Percentiles rank a stretch among this genome's conserved stretches.
These are phyloP conservation scores for Sebastiscus tertius DNA, from an alignment of 2,797 vertebrate species.

Conservation along the genomic window DNA sequence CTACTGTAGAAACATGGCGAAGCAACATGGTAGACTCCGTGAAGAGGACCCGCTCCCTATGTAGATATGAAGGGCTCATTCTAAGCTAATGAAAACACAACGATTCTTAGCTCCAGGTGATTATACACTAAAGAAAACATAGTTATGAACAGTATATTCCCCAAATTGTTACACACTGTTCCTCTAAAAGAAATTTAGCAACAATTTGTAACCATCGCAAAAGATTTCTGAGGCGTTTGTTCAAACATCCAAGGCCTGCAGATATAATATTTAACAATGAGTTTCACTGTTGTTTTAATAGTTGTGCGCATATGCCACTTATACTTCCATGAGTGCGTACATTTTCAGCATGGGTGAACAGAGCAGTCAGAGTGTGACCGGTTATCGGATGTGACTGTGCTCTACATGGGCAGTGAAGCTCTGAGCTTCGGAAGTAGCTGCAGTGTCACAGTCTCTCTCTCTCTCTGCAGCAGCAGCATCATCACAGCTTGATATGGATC, in stretches of 20 bases:
- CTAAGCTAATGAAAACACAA: no score
- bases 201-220: background rate
- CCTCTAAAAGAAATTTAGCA: no score
- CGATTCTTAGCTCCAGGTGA: no score
- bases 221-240: background rate
- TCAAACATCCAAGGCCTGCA: background rate
- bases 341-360: conserved; percentile 55
- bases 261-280: background rate
- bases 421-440: conserved; percentile 11
- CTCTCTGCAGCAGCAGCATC: background rate
- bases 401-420: conserved; percentile 51
- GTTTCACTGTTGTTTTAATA: conserved; percentile 5
- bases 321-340: conserved; percentile 23
- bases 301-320: conserved; percentile 31
- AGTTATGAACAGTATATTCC: no score
- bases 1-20: no score
- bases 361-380: conserved; percentile 20
- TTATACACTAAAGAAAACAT: no score
- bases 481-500: conserved; percentile 22
- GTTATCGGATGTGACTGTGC: conserved; percentile 45
- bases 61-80: no score
- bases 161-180: no score
- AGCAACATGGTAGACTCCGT: no score
- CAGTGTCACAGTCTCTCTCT: conserved; percentile 6
- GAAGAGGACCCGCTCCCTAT: no score